Evolutionary conservation across 92 coral and sea anemone species (phyloP).

Genomic region (Zoanthus gigantus): DNA sequence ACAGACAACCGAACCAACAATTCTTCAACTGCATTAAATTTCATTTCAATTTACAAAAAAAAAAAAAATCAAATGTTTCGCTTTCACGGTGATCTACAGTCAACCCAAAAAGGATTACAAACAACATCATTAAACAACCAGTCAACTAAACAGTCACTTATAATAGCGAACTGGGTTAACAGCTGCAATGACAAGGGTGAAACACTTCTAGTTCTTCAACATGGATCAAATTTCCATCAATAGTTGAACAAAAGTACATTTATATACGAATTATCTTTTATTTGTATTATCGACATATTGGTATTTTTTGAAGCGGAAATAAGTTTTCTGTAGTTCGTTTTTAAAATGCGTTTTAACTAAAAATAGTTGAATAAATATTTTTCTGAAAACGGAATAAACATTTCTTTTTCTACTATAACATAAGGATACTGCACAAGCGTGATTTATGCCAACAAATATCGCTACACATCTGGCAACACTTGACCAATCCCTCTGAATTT

Average conservation of each 20-base stretch:
- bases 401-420: not conserved
- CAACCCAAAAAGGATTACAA: not conserved
- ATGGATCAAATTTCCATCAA: too few relatives aligned
- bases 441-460: slow-evolving; percentile 95
- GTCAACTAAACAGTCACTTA: not conserved
- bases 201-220: not conserved
- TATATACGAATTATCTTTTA: too few relatives aligned
- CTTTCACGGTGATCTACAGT: not conserved
- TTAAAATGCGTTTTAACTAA: not conserved
- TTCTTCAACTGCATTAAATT: not conserved
- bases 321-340: not conserved
- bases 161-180: not conserved
- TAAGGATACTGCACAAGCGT: slow-evolving; percentile 99
- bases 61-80: not conserved
- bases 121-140: not conserved
- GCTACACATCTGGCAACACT: slow-evolving; percentile 95
- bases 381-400: not conserved
- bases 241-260: too few relatives aligned
- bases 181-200: not conserved
- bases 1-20: not conserved
- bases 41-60: not conserved
- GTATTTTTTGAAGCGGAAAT: too few relatives aligned
- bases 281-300: too few relatives aligned
- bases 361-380: not conserved
- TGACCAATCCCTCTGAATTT: slow-evolving; percentile 95